Evolutionary conservation across 2,888 invertebrate genomes (phyloP).

Genomic region (Reticulitermes lucifugus): DNA sequence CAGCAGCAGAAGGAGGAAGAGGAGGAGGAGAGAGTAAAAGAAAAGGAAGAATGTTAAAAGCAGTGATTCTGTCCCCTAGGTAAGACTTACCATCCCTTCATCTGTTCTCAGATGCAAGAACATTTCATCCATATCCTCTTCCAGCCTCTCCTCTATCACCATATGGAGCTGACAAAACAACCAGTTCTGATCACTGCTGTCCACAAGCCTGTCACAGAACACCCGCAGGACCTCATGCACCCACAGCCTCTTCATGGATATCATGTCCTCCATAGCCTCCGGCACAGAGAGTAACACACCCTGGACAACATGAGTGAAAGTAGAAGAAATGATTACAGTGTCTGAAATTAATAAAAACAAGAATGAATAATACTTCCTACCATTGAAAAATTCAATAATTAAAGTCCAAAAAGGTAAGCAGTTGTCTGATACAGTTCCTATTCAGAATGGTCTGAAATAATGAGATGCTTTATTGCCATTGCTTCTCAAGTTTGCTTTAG

Average conservation of each 20-base stretch:
- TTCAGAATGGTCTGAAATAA: no score
- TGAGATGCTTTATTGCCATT: no score
- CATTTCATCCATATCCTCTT: constrained; percentile 76
- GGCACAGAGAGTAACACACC: constrained; percentile 93
- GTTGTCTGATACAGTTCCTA: no score
- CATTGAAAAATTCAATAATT: no score
- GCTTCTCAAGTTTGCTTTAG: no score
- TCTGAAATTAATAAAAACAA: no score
- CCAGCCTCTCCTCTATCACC: constrained; percentile 71
- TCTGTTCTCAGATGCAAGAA: constrained; percentile 68
- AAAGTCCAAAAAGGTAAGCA: no score
- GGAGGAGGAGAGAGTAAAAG: no score
- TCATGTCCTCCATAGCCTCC: constrained; percentile 87
- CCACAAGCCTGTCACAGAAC: constrained; percentile 91
- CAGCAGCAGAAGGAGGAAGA: no score
- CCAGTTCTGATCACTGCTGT: constrained; percentile 86
- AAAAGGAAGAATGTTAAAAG: no score
- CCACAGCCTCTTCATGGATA: constrained; percentile 92
- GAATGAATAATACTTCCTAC: no score
- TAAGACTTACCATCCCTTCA: background rate
- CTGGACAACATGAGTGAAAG: constrained; percentile 61
- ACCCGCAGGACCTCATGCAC: constrained; percentile 95
- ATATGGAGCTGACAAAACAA: constrained; percentile 76
- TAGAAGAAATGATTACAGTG: no score
- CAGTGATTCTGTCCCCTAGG: background rate